Evolutionary conservation across 1,140 invertebrate genomes (phyloP), one percentile per base, ranked within the genome.

Genomic region (Drosophila rhopaloa): DNA sequence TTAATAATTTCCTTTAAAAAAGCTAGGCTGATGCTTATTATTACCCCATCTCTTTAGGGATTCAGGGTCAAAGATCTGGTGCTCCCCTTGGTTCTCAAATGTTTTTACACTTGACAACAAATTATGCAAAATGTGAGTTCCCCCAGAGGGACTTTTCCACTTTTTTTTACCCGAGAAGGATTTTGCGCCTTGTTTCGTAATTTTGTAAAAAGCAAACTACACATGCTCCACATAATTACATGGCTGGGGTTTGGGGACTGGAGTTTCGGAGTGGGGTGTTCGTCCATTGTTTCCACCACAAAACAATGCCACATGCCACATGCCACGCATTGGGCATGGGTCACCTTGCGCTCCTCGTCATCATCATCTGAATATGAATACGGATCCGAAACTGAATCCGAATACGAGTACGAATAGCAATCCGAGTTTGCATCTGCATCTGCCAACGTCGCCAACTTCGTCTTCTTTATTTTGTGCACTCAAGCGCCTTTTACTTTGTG

Each of bases 381-480:
- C 5, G 46, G n/a, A 58, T 40, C 40, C 19, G 46, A 50, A 70
- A 40, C 46, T 50, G 29, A 40, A 68, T 29, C 54, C 51, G 65
- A 57, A 50, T 58, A 37, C 50, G n/a, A 58, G 24, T 40, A 38
- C 29, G 29, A 32, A 32, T 32, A 32, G 6, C 6, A 32, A 32
- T 32, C 29, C 29, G 7, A 32, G 29, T 43, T 16, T 46, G 29
- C 65, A 60, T 47, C 59, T 43, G 16, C 72, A 63, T 38, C 68
- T 35, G n/a, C 59, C 38, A 43, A 37, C 57, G 35, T 50, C 46
- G 29, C 65, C 48, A 16, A 54, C 79, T 46, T 38, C 75, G 63
- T 85, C 66, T 73, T 72, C 78, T 85, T 80, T 78, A 71, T 86
- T 85, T 82, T 85, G 74, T 85, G 74, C 79, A 85, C 82, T 84